Evolutionary conservation across 92 coral and sea anemone genomes (phyloP).

Genomic region (Porites divaricata): DNA sequence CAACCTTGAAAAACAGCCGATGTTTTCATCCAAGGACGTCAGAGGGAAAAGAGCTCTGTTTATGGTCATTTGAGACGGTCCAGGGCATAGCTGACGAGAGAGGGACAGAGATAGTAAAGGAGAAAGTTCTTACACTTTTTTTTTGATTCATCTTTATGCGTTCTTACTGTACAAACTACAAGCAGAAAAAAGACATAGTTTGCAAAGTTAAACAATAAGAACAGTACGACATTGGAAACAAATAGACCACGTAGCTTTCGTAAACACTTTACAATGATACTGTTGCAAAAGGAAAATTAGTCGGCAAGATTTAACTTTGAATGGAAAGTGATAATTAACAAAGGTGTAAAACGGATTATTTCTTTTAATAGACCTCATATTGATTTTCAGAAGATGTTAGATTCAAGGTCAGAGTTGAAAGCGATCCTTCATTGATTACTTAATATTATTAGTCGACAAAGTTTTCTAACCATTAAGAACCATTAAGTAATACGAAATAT

Average conservation of each 20-base stretch:
- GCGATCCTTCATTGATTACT: not conserved
- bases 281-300: not conserved
- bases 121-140: not conserved
- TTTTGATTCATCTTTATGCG: not conserved
- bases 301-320: not conserved
- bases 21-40: slow-evolving; percentile 1
- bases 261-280: not conserved
- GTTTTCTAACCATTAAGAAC: not conserved
- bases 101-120: not conserved
- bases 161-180: not conserved
- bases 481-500: slow-evolving; percentile 4
- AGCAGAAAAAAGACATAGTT: too few relatives aligned
- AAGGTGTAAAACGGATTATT: too few relatives aligned
- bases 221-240: not conserved
- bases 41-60: not conserved
- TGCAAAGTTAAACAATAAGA: not conserved
- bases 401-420: slow-evolving; percentile 26
- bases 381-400: not conserved
- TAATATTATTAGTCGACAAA: not conserved
- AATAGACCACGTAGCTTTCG: not conserved
- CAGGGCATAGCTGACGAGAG: not conserved
- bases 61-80: not conserved
- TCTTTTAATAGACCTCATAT: not conserved
- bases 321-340: not conserved
- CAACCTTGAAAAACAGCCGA: slow-evolving; percentile 36